phyloP scores from a whole-genome alignment of 2,797 vertebrate genomes.

The Perdix hodgsoniae region DNA sequence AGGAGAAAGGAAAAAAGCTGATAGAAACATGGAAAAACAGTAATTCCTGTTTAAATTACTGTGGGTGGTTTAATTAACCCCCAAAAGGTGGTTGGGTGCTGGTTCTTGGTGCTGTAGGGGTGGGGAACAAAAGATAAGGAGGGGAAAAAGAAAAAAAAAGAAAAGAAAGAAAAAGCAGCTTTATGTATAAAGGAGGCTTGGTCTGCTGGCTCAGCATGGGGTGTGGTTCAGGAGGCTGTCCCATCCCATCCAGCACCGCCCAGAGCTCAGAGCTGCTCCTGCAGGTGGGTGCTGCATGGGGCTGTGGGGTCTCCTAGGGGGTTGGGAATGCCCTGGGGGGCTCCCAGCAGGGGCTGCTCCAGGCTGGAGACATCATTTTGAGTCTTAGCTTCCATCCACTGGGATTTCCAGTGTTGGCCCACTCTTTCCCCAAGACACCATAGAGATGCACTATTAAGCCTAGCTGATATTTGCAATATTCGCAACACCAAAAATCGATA shows the following conservation, averaged over 20 bases:
- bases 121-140: not conserved
- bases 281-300: not conserved
- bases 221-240: not conserved
- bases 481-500: fast-evolving
- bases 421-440: not conserved
- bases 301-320: not conserved
- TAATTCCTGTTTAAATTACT: not conserved
- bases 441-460: fast-evolving
- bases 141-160: not conserved
- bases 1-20: not conserved
- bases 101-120: not conserved
- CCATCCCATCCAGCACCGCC: not conserved
- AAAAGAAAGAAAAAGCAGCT: not conserved
- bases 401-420: not conserved
- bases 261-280: not conserved
- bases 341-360: not conserved
- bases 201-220: not conserved
- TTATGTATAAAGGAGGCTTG: fast-evolving
- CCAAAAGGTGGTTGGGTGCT: not conserved
- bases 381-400: fast-evolving
- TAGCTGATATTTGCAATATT: not conserved
- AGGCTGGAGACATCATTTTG: fast-evolving
- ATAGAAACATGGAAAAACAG: fast-evolving
- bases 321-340: not conserved
- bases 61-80: not conserved